A percentile compares a stretch with the other conserved stretches of the same genome.
Conservation (phyloP, 1,140 invertebrate species). For the Neodiprion lecontei region DNA sequence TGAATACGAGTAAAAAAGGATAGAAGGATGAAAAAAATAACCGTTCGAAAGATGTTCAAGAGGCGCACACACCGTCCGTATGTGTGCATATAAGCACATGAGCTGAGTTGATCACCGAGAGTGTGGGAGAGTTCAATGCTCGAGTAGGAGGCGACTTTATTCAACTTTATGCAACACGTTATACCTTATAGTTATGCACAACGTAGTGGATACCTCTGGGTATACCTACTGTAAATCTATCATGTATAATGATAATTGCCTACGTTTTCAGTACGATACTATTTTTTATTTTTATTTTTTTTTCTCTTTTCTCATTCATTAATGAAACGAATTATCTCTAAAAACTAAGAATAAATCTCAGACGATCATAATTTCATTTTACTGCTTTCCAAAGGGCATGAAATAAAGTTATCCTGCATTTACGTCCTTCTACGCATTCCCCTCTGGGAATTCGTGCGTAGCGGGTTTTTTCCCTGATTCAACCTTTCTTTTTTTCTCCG, state of each 20-base stretch:
- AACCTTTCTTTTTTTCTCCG: neutral
- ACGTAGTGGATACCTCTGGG: neutral
- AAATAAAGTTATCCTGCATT: too few relatives aligned
- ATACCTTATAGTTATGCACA: too few relatives aligned
- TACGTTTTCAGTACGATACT: too few relatives aligned
- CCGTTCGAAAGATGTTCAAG: too few relatives aligned
- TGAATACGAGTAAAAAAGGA: too few relatives aligned
- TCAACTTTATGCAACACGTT: neutral
- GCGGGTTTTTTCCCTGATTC: neutral
- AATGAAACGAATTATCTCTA: neutral
- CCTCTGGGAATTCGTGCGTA: slow-evolving; percentile 2
- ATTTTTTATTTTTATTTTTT: too few relatives aligned
- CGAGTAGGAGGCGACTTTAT: neutral
- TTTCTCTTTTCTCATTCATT: too few relatives aligned
- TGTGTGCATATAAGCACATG: neutral
- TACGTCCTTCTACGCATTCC: neutral
- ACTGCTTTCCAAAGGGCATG: neutral
- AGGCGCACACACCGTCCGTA: too few relatives aligned
- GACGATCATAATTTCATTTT: neutral
- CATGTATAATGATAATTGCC: neutral
- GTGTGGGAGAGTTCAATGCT: slow-evolving; percentile 5
- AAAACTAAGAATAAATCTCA: neutral
- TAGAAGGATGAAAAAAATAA: too few relatives aligned
- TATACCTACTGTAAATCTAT: neutral
- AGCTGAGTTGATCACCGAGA: neutral